These are phyloP conservation scores for Nasua narica DNA, from an alignment of 2,797 vertebrate species.

Conservation along the genomic window DNA sequence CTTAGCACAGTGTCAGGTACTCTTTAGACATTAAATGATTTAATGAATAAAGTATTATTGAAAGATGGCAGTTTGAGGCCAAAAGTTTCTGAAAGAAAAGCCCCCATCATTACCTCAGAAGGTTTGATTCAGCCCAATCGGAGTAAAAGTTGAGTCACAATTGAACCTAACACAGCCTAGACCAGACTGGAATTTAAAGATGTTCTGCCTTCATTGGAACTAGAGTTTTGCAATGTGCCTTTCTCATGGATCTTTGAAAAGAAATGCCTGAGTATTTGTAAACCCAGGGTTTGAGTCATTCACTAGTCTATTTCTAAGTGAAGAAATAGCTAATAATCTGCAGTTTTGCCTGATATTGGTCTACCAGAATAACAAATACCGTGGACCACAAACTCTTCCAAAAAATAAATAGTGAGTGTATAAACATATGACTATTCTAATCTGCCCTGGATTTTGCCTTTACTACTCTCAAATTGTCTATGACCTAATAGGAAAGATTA, in stretches of 20 bases:
- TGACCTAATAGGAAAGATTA: not conserved
- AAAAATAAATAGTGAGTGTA: not conserved
- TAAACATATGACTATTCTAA: not conserved
- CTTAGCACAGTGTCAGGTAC: not conserved
- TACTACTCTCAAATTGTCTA: not conserved
- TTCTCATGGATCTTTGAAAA: not conserved
- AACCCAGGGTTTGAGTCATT: not conserved
- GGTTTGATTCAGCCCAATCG: not conserved
- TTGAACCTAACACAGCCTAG: not conserved
- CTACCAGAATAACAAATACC: not conserved
- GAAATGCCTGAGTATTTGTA: not conserved
- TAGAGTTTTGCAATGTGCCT: not conserved
- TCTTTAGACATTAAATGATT: not conserved
- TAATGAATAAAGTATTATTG: not conserved
- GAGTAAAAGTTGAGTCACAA: not conserved
- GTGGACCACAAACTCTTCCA: not conserved
- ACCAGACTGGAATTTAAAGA: not conserved
- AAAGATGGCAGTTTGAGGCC: not conserved
- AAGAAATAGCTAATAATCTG: not conserved
- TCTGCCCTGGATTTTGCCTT: not conserved
- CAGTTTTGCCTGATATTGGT: not conserved
- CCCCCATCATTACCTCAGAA: not conserved
- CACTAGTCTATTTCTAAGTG: not conserved
- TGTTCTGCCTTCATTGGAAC: not conserved
- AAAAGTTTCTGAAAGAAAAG: not conserved